A percentile compares a stretch with the other conserved stretches of the same genome.
Conservation (phyloP, 2,888 invertebrate species). For the Drosophila anomalata region DNA sequence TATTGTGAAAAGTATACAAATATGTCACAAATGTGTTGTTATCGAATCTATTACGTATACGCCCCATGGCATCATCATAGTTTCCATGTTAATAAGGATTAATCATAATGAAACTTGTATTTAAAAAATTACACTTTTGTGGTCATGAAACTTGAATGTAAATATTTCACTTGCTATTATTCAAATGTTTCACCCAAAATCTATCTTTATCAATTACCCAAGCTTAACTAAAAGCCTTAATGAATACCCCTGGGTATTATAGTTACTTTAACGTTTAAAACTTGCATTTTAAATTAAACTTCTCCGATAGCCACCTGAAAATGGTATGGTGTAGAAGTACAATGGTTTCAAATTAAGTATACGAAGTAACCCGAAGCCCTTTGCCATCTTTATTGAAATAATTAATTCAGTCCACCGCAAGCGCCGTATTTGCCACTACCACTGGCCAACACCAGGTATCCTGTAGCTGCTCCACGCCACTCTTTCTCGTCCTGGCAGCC, state of each 20-base stretch:
- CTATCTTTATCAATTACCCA: neutral
- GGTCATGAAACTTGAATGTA: no score
- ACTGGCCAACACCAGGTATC: conserved; percentile 2
- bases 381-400: conserved; percentile 34
- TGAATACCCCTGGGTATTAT: neutral
- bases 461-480: neutral
- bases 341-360: conserved; percentile 4
- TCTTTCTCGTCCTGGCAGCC: neutral
- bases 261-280: conserved; percentile 2
- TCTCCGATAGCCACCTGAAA: neutral
- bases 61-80: neutral
- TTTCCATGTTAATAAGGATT: neutral
- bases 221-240: neutral
- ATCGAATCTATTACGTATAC: neutral
- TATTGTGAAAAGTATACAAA: neutral
- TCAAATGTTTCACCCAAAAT: neutral
- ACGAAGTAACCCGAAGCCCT: neutral
- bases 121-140: no score
- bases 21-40: neutral
- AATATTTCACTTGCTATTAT: neutral
- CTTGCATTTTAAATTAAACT: neutral
- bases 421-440: conserved; percentile 17
- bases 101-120: no score
- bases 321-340: neutral
- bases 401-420: conserved; percentile 47